These are phyloP conservation scores for Babylonia areolata DNA, from an alignment of 1,140 invertebrate species.

Conservation along the genomic window DNA sequence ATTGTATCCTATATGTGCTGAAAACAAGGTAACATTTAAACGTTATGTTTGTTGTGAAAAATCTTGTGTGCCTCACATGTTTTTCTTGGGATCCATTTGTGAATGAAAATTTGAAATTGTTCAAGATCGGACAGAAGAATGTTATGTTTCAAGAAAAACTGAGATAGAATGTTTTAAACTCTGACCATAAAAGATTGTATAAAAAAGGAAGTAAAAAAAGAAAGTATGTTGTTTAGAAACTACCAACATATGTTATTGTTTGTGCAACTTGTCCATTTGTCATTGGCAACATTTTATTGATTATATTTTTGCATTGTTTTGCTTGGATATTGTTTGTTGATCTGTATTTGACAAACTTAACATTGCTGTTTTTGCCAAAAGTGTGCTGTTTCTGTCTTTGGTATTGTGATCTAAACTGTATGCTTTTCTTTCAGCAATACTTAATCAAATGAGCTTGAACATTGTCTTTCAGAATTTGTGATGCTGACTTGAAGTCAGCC, in stretches of 20 bases:
- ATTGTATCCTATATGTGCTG: too few relatives aligned
- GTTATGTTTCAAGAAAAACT: too few relatives aligned
- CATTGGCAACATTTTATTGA: background rate
- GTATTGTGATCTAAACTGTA: background rate
- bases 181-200: background rate
- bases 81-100: background rate
- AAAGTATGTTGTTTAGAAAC: background rate
- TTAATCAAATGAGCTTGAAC: background rate
- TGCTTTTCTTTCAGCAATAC: constrained; percentile 13
- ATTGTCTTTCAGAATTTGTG: background rate
- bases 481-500: background rate
- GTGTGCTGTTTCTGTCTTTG: background rate
- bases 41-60: background rate
- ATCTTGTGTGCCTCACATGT: background rate
- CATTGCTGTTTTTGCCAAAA: too few relatives aligned
- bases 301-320: background rate
- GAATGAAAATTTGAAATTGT: background rate
- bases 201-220: background rate
- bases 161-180: too few relatives aligned
- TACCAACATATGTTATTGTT: constrained; percentile 5
- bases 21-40: too few relatives aligned
- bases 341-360: background rate
- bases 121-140: too few relatives aligned
- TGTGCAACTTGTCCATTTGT: constrained; percentile 2
- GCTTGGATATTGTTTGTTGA: background rate